A percentile compares a stretch with the other conserved stretches of the same genome.
These are phyloP conservation scores for Promerops cafer DNA, from an alignment of 2,113 vertebrate species.

Conservation along the genomic window DNA sequence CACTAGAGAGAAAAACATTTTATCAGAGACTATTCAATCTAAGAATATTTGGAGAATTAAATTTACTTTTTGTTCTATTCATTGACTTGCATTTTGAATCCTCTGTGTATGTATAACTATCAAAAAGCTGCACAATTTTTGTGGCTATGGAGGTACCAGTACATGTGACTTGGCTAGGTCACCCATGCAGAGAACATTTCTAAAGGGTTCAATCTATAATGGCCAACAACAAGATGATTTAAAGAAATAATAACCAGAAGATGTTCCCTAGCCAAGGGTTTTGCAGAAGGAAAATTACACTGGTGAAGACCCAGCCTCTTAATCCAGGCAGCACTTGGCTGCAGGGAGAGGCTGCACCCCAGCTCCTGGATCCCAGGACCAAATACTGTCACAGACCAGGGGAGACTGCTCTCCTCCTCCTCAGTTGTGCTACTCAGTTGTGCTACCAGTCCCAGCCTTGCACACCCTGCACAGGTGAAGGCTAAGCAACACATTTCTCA, in stretches of 20 bases:
- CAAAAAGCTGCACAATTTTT: neutral
- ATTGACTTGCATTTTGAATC: neutral
- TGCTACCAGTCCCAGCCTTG: neutral
- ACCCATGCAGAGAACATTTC: neutral
- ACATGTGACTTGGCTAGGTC: neutral
- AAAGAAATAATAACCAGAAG: neutral
- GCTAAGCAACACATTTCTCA: neutral
- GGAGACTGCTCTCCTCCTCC: neutral
- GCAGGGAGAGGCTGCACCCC: neutral
- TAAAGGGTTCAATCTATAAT: neutral
- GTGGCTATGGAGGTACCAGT: neutral
- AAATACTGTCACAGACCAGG: neutral
- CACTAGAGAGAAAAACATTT: neutral
- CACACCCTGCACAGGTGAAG: neutral
- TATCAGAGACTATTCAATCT: neutral
- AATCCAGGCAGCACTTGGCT: neutral
- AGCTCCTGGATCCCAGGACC: neutral
- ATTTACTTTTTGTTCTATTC: neutral
- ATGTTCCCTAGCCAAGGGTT: neutral
- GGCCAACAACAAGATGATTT: neutral
- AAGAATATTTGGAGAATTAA: neutral
- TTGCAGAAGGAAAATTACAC: neutral
- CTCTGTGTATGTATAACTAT: neutral
- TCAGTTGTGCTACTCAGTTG: no score
- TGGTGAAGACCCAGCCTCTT: neutral